Evolutionary conservation across 2,888 invertebrate species (phyloP).

Genomic region (Dicycla oo): DNA sequence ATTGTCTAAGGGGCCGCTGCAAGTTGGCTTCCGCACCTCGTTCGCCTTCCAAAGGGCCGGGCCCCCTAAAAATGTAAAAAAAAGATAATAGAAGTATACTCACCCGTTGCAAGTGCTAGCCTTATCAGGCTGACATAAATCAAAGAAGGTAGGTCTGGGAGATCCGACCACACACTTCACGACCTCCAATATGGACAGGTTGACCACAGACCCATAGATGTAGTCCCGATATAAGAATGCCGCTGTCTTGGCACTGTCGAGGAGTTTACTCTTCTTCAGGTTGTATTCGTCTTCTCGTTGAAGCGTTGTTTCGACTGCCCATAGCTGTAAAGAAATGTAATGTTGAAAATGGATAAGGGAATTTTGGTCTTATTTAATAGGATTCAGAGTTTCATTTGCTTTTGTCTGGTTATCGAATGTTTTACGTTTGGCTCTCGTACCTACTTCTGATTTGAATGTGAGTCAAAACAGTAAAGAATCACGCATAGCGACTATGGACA

Average conservation of each 20-base stretch:
- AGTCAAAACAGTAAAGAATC: too few relatives aligned
- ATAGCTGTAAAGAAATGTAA: constrained; percentile 78
- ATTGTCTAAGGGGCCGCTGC: too few relatives aligned
- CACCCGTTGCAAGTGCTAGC: constrained; percentile 91
- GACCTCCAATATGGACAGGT: constrained; percentile 91
- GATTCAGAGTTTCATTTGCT: background rate
- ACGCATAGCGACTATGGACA: too few relatives aligned
- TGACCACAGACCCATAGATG: constrained; percentile 91
- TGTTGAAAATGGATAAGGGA: constrained; percentile 2
- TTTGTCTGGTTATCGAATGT: background rate
- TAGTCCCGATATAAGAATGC: constrained; percentile 91
- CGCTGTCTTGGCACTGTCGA: constrained; percentile 81
- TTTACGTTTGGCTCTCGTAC: background rate
- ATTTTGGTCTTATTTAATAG: background rate
- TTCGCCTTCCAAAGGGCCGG: too few relatives aligned
- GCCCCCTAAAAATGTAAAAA: too few relatives aligned
- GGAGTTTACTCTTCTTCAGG: constrained; percentile 82
- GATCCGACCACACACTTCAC: constrained; percentile 93
- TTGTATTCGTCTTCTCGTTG: constrained; percentile 84
- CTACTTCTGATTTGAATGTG: too few relatives aligned
- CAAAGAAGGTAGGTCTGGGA: constrained; percentile 94
- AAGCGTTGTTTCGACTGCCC: constrained; percentile 84
- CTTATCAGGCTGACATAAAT: constrained; percentile 92
- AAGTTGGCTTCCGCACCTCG: too few relatives aligned
- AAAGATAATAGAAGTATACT: constrained; percentile 65